phyloP scores from a whole-genome alignment of 1,140 invertebrate genomes.

The Dendrolimus kikuchii region DNA sequence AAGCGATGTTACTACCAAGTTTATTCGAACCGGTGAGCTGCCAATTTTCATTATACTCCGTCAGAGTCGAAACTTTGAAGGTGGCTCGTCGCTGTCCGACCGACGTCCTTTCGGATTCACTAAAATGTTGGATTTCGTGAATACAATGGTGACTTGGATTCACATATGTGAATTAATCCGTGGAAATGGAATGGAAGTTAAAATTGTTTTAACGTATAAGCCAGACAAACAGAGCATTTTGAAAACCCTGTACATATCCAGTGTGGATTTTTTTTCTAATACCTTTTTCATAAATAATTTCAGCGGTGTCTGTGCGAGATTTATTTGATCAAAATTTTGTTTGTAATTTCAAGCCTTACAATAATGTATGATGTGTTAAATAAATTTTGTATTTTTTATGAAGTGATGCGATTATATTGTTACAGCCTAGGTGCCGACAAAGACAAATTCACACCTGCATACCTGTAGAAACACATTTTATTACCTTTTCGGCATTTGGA shows the following conservation, averaged over 20 bases:
- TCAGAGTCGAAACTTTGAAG: constrained; percentile 48
- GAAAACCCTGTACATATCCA: not conserved
- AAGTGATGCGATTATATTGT: too few relatives aligned
- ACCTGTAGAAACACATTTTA: too few relatives aligned
- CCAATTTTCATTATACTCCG: constrained; percentile 62
- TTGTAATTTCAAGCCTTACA: too few relatives aligned
- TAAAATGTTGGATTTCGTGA: constrained; percentile 43
- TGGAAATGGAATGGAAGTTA: constrained; percentile 21
- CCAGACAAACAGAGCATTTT: constrained; percentile 8
- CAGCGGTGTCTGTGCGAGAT: too few relatives aligned
- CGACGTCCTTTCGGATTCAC: constrained; percentile 47
- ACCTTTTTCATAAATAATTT: too few relatives aligned
- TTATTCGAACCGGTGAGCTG: constrained; percentile 55
- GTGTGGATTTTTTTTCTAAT: too few relatives aligned
- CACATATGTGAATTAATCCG: constrained; percentile 26
- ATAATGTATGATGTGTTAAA: too few relatives aligned
- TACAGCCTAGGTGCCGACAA: too few relatives aligned
- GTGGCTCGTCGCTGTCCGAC: constrained; percentile 28
- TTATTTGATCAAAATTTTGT: too few relatives aligned
- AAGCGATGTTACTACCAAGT: constrained; percentile 20
- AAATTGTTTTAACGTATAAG: constrained; percentile 12
- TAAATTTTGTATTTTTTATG: too few relatives aligned
- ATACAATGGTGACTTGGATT: constrained; percentile 22
- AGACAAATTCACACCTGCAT: too few relatives aligned
- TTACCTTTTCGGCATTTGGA: too few relatives aligned